Percentiles rank a stretch among this genome's conserved stretches.
Conservation (phyloP, 2,888 invertebrate genomes). For the Ophion ventricosus region DNA sequence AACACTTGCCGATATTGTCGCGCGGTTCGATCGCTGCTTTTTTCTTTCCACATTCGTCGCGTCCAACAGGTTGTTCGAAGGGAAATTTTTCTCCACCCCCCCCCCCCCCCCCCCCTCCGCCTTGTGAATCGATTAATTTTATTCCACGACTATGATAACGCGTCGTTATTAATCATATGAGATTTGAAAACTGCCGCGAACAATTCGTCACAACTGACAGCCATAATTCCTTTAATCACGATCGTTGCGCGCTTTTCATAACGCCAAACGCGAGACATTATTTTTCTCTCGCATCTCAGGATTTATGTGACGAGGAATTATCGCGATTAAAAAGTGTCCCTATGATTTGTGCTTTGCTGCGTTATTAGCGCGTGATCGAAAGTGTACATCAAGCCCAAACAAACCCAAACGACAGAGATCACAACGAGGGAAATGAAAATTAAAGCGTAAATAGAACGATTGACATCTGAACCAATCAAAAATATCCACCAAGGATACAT, state of each 20-base stretch:
- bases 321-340: neutral
- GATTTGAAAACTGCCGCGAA: constrained; percentile 9
- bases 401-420: neutral
- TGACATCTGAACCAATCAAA: neutral
- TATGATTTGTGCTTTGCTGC: neutral
- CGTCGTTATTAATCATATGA: constrained; percentile 27
- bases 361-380: neutral
- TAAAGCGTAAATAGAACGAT: neutral
- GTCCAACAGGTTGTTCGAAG: constrained; percentile 22
- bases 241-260: constrained; percentile 18
- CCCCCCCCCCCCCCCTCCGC: neutral
- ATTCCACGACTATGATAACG: constrained; percentile 29
- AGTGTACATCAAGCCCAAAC: too few species aligned
- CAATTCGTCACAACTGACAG: neutral
- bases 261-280: constrained; percentile 21
- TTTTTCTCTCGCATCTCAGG: neutral
- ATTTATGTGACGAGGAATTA: neutral
- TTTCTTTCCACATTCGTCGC: neutral
- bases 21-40: neutral
- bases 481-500: neutral
- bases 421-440: neutral
- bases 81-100: constrained; percentile 6
- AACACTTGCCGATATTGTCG: neutral
- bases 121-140: constrained; percentile 37
- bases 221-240: constrained; percentile 24